phyloP scores from a whole-genome alignment of 2,888 invertebrate genomes.

The Acanthosoma haemorrhoidale region DNA sequence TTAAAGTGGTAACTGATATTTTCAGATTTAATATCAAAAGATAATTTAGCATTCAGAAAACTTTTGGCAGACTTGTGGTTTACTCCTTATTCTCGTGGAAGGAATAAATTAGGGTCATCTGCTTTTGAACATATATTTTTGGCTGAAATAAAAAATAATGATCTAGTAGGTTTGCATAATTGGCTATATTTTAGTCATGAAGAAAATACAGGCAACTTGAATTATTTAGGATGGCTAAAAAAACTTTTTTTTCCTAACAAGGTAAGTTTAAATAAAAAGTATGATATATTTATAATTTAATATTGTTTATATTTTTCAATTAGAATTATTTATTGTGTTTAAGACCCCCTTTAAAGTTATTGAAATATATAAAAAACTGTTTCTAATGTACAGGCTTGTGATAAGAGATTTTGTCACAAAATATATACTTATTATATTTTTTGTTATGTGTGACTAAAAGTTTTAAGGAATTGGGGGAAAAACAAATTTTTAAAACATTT shows the following conservation, averaged over 20 bases:
- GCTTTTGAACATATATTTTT: constrained; percentile 59
- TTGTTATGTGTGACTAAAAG: no score
- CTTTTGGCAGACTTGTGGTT: constrained; percentile 45
- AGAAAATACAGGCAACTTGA: constrained; percentile 47
- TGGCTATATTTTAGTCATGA: constrained; percentile 54
- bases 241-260: constrained; percentile 43
- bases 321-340: no score
- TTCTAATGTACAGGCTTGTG: no score
- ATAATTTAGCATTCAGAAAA: constrained; percentile 41
- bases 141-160: constrained; percentile 53
- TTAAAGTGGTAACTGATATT: no score
- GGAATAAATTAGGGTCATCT: constrained; percentile 49
- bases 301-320: no score
- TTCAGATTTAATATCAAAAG: constrained; percentile 36
- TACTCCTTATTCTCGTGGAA: constrained; percentile 49
- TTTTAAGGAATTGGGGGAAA: no score
- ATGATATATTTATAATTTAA: no score
- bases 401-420: no score
- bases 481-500: no score
- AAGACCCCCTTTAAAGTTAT: no score
- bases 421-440: no score
- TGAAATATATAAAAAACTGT: no score
- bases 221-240: constrained; percentile 48
- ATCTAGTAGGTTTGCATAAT: constrained; percentile 55
- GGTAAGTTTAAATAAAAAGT: constrained; percentile 41